phyloP scores from a whole-genome alignment of 2,888 invertebrate species.

The Electrophaes corylata region DNA sequence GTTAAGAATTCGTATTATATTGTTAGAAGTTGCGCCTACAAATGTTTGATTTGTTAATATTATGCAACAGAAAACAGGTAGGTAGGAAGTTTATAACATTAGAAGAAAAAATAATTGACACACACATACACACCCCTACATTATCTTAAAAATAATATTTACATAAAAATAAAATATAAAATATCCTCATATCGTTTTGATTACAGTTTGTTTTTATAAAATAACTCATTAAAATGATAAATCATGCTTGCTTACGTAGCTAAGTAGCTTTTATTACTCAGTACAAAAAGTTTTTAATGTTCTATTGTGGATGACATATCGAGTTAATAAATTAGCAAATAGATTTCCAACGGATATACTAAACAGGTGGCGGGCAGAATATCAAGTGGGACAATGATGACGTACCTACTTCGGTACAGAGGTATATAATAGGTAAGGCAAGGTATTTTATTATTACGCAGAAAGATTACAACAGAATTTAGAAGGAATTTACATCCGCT shows the following conservation, averaged over 20 bases:
- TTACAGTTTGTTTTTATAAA: too few species aligned
- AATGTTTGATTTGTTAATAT: slow-evolving; percentile 17
- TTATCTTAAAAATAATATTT: too few species aligned
- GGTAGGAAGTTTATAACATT: too few species aligned
- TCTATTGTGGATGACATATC: slow-evolving; percentile 17
- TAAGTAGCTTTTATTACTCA: background rate
- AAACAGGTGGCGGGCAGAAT: slow-evolving; percentile 25
- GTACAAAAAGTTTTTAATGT: background rate
- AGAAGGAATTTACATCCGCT: slow-evolving; percentile 4
- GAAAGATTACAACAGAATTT: slow-evolving; percentile 16
- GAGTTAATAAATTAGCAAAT: slow-evolving; percentile 56
- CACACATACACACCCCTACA: too few species aligned
- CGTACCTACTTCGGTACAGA: background rate
- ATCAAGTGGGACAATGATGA: slow-evolving; percentile 10
- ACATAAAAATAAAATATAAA: background rate
- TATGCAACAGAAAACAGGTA: background rate
- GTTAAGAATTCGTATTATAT: background rate
- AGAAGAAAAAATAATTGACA: too few species aligned
- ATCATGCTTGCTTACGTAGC: background rate
- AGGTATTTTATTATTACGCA: slow-evolving; percentile 11
- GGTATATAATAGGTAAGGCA: background rate
- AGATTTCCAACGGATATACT: slow-evolving; percentile 52
- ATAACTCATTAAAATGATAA: too few species aligned
- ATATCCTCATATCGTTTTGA: background rate
- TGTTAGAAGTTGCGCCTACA: slow-evolving; percentile 10